These are phyloP conservation scores for Acanthosepion pharaonis DNA, from an alignment of 2,888 invertebrate genomes.

Conservation along the genomic window DNA sequence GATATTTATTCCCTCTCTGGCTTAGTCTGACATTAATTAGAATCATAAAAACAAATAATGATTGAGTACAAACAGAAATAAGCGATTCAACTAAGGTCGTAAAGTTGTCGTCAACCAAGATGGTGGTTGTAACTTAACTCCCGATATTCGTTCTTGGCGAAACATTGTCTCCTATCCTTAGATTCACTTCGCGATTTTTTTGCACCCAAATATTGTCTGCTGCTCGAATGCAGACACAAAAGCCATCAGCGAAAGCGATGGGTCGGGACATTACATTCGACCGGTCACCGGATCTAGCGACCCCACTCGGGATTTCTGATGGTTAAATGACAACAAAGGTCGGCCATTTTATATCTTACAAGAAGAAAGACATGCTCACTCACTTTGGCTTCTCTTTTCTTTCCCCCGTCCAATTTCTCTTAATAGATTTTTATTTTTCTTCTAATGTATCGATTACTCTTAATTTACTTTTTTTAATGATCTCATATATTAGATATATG, in stretches of 20 bases:
- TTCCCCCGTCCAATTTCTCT: neutral
- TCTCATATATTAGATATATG: neutral
- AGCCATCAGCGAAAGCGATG: neutral
- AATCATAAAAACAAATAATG: constrained; percentile 23
- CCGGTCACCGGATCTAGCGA: neutral
- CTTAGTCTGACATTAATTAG: neutral
- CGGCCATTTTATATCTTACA: neutral
- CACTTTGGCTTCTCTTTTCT: neutral
- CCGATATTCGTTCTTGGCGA: neutral
- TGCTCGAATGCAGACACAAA: constrained; percentile 22
- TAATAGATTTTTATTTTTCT: neutral
- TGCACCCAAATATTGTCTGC: neutral
- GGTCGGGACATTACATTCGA: neutral
- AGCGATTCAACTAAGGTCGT: neutral
- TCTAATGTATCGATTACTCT: neutral
- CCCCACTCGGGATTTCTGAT: neutral
- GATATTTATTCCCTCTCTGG: neutral
- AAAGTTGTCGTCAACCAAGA: constrained; percentile 8
- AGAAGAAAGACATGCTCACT: too few species aligned
- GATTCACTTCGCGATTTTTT: neutral
- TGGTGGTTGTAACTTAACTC: neutral
- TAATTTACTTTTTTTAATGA: neutral
- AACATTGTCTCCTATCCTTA: neutral
- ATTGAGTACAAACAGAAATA: neutral
- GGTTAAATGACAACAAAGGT: neutral